Evolutionary conservation across 2,113 vertebrate species (phyloP), one percentile per base, ranked within the genome.

Genomic region (Tricholaema leucomelas): DNA sequence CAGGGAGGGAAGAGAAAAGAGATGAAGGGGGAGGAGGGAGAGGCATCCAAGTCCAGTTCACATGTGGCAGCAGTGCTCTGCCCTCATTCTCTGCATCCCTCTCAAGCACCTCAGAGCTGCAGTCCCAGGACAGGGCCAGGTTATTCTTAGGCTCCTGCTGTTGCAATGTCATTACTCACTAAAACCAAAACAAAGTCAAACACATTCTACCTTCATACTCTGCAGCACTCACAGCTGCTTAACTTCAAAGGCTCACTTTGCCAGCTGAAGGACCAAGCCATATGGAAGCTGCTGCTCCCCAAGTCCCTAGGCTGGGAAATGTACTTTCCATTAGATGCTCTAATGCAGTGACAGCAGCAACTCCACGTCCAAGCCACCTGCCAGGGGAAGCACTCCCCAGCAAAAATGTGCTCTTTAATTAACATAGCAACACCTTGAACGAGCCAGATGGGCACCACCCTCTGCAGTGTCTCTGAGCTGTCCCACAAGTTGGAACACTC

Each of bases 251-350:
- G 69, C 20, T 3, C 8, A 5, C n/a, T 55, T 20, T 65, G 85
- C 85, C 81, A 87, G 74, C 78, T 52, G 74, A 58, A 81, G 81
- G n/a, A 48, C 8, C 4, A 15, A 54, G 80, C 78, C 93, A 85
- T 55, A 80, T 85, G 90, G 85, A 61, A 79, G 79, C 84, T 61
- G 72, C 82, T 60, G 61, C 76, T 67, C 91, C 83, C 88, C 4
- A 58, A 30, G 15, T 74, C 65, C 92, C 94, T 5, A 4, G 69
- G 4, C 80, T 80, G 83, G 83, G 52, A 59, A 71, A 42, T 93
- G 61, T 9, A 8, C 71, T 81, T 86, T 84, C 81, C 86, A 67
- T 27, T 14, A 46, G 60, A 27, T 40, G 79, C 81, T 65, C 38
- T 42, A 27, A 56, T 1, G 66, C 75, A 78, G 6, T 8, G 86